Percentiles rank a stretch among this genome's conserved stretches.
Evolutionary conservation across 2,113 vertebrate genomes (phyloP).

Genomic region (Neogobius melanostomus): DNA sequence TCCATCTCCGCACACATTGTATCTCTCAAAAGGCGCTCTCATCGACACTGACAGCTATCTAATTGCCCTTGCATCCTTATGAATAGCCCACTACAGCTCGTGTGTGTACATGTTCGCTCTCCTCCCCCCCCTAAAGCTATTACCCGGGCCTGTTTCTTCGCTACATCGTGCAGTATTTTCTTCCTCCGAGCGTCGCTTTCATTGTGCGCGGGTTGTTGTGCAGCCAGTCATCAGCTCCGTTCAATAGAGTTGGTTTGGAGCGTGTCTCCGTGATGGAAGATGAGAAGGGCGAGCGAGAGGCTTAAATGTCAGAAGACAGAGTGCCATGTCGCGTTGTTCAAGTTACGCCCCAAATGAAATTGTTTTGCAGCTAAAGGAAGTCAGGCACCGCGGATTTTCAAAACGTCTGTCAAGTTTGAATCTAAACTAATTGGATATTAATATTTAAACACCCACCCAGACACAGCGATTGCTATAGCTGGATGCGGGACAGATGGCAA

Average conservation of each 20-base stretch:
- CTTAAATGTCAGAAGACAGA: conserved; percentile 27
- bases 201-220: conserved; percentile 28
- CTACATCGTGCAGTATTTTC: conserved; percentile 41
- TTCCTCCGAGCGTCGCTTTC: conserved; percentile 30
- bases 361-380: conserved; percentile 2
- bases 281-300: conserved; percentile 21
- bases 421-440: conserved; percentile 5
- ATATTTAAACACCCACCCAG: conserved; percentile 9
- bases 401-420: conserved; percentile 9
- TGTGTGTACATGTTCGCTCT: conserved; percentile 2
- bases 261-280: conserved; percentile 43
- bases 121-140: conserved; percentile 29
- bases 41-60: conserved; percentile 62
- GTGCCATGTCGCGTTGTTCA: conserved; percentile 17
- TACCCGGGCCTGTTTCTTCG: conserved; percentile 34
- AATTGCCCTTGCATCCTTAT: conserved; percentile 62
- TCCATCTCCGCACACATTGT: conserved; percentile 60
- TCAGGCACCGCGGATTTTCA: neutral
- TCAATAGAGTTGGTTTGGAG: conserved; percentile 41
- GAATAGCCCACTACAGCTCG: conserved; percentile 33
- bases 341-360: conserved; percentile 4
- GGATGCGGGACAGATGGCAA: conserved; percentile 73
- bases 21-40: conserved; percentile 40
- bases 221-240: conserved; percentile 52
- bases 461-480: conserved; percentile 12